Evolutionary conservation across 2,797 vertebrate genomes (phyloP).

Genomic region (Psittacula echo): DNA sequence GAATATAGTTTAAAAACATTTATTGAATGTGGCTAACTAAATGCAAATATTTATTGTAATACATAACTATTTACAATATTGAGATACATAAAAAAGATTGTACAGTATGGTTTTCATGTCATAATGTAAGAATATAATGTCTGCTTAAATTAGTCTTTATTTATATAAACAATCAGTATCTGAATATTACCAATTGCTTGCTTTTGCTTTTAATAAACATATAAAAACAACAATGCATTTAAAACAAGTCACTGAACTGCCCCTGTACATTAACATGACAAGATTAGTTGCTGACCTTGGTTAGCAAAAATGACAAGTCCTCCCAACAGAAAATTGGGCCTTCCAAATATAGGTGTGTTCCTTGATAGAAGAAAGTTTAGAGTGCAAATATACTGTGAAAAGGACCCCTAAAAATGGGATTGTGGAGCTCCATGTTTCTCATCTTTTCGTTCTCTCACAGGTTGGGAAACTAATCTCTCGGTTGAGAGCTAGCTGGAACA

Average conservation of each 20-base stretch:
- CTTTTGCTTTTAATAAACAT: constrained; percentile 34
- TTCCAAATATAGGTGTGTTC: constrained; percentile 30
- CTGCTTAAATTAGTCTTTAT: constrained; percentile 22
- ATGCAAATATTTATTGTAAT: not conserved
- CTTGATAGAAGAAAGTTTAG: constrained; percentile 13
- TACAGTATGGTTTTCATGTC: not conserved
- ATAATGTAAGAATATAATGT: not conserved
- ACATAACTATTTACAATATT: not conserved
- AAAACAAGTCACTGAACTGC: constrained; percentile 34
- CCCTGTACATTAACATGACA: not conserved
- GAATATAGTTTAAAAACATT: not conserved
- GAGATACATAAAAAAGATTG: not conserved
- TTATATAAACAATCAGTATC: constrained; percentile 6
- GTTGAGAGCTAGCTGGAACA: not conserved
- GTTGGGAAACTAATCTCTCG: not conserved
- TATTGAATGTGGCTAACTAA: not conserved
- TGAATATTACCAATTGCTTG: constrained; percentile 12
- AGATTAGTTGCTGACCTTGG: not conserved
- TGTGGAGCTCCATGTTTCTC: not conserved
- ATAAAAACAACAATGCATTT: constrained; percentile 34
- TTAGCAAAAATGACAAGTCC: constrained; percentile 32
- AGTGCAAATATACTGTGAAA: constrained; percentile 27
- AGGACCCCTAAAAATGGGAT: constrained; percentile 19
- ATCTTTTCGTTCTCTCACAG: constrained; percentile 29
- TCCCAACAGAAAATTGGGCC: not conserved